Base-by-base conservation (phyloP, 1,140 invertebrate species). In the Danaus melanippus region DNA sequence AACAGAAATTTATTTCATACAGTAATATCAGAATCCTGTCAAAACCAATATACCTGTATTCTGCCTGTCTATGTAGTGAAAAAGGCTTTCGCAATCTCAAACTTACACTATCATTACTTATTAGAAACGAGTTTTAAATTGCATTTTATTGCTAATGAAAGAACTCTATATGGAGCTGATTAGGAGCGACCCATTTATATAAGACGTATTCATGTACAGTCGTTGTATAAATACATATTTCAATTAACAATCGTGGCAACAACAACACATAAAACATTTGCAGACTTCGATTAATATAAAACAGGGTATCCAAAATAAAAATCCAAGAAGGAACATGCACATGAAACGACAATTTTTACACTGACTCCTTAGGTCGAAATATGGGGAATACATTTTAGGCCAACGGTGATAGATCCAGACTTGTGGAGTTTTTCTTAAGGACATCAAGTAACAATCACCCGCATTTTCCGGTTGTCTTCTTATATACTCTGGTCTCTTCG, bases 361-460 rank as follows among this genome's bases (percentile, higher is more conserved):
- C 10, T 55, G 61, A 15, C 46, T 42, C 40, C 62, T 60, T 46
- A 51, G 41, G 9, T 43, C 52, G 43, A 66, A 42, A 46, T 66
- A 74, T 2, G 65, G 58, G 4, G 67, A 65, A 55, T 70, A 72
- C 32, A 70, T 53, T 39, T 46, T 42, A 15, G 67, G 71, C 66
- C 69, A 74, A 12, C 56, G 65, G 42, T 67, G 46, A 50, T 69
- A 60, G n/a, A 67, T 60, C 58, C 65, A 67, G 9, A 63, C 11
- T 39, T 74, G 65, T 9, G 69, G 65, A 21, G 62, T 65, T 50
- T 54, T 68, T 50, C 60, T 54, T 32, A 70, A 45, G 1, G 72
- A 50, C 66, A 70, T 70, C 8, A 68, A 53, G 45, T 70, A 75
- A 46, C 69, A 75, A 47, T 74, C 69, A 1, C 64, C 65, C 8